A percentile compares a stretch with the other conserved stretches of the same genome.
Evolutionary conservation across 2,113 vertebrate genomes (phyloP).

Genomic region (Cercopithecus mona): DNA sequence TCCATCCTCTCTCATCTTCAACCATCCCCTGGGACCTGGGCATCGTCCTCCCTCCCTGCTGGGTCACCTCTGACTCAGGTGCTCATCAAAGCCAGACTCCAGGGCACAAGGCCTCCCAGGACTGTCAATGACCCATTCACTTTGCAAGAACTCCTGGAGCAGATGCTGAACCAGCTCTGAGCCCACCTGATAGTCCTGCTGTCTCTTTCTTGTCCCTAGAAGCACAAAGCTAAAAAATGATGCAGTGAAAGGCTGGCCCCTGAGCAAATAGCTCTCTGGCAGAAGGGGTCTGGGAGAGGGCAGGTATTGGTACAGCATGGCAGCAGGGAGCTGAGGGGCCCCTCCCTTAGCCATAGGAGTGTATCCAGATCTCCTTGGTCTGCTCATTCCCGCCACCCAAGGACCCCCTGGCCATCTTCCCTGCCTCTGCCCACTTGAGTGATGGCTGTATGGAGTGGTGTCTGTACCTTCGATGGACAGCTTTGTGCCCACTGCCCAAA

Average conservation of each 20-base stretch:
- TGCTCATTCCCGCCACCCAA: neutral
- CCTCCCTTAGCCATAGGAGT: neutral
- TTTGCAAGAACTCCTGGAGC: neutral
- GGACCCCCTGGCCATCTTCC: neutral
- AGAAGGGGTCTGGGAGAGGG: no score
- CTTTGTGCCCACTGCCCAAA: neutral
- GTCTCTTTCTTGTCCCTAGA: neutral
- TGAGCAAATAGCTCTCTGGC: neutral
- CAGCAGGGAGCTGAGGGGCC: neutral
- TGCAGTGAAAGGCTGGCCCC: neutral
- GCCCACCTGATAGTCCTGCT: neutral
- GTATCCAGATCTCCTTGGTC: neutral
- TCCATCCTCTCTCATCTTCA: neutral
- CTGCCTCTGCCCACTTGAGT: neutral
- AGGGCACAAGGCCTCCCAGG: neutral
- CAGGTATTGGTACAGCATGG: fast-evolving
- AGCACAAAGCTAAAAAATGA: neutral
- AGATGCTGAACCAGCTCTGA: neutral
- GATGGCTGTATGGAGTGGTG: neutral
- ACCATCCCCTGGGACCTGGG: neutral
- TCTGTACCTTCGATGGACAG: neutral
- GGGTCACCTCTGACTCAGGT: neutral
- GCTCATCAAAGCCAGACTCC: neutral
- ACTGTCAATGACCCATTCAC: neutral
- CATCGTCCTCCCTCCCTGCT: neutral